Base-by-base conservation (phyloP, 2,888 invertebrate species). In the Drosophila antonietae region DNA sequence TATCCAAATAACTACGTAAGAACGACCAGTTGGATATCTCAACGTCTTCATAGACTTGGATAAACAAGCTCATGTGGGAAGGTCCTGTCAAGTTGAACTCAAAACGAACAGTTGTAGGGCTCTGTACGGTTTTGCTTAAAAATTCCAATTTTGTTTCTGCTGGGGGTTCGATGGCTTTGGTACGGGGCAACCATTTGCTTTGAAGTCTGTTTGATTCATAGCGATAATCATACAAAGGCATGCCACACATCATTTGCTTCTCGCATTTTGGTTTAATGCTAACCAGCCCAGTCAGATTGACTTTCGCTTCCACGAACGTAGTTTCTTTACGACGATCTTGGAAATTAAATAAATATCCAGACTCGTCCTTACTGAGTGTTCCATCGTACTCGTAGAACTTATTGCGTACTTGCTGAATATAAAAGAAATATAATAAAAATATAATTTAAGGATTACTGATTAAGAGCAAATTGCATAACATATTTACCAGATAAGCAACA, bases 351-450 rank as follows among this genome's bases (percentile, higher is more conserved):
- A 93, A 92, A 49, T 93, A 91, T 3, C 93, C 93, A 6, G 93
- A 93, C 66, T 94, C 94, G 41, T 92, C 90, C 37, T 86, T 85
- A 23, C 88, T 90, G 1, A 93, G 35, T 3, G 85, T 78, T 2
- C 90, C 83, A 66, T 91, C 83, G 37, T 85, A 87, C 55, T 93
- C 92, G 73, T 93, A 92, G 73, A 93, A 93, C 15, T 88, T 91
- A 56, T 94, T 91, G 31, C 93, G 91, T 2, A 93, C 91, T 77
- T 94, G 94, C 94, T 94, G 75, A 37, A 23, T n/a, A n/a, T n/a
- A n/a, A 20, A 20, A 1, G 20, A 20, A n/a, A n/a, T n/a, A 20
- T 20, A 1, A 20, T 20, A 20, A 20, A 20, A 20, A 20, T 20
- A 20, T 20, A 20, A 20, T 20, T 20, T 20, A 20, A 20, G 20